Percentiles rank a stretch among this genome's conserved stretches.
These are phyloP conservation scores for Heterocephalus glaber DNA, from an alignment of 2,113 vertebrate species.

Conservation along the genomic window DNA sequence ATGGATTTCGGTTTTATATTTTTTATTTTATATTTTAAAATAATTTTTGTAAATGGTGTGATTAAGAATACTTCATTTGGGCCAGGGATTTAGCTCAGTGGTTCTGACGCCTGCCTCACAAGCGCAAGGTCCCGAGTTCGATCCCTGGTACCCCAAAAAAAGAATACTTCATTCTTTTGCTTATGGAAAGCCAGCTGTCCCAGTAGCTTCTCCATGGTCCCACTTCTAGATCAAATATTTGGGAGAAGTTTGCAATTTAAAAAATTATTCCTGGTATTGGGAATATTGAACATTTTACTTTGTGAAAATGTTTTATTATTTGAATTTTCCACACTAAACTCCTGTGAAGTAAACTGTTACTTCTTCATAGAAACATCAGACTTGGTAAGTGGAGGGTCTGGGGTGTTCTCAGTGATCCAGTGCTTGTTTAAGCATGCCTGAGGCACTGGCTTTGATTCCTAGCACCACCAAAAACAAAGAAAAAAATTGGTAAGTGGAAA, in stretches of 20 bases:
- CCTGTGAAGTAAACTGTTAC: background rate
- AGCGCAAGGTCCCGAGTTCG: too few species aligned
- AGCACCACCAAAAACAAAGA: background rate
- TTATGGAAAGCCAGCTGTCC: background rate
- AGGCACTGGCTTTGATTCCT: background rate
- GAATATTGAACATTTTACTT: conserved; percentile 15
- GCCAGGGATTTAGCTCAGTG: too few species aligned
- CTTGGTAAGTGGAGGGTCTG: background rate
- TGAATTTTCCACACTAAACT: conserved; percentile 19
- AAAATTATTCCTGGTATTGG: background rate
- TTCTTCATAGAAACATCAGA: conserved; percentile 35
- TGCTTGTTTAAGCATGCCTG: background rate
- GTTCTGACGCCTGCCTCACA: too few species aligned
- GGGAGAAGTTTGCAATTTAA: background rate
- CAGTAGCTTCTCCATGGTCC: background rate
- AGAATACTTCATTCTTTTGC: background rate
- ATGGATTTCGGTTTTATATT: background rate
- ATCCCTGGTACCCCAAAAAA: too few species aligned
- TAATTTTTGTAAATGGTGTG: background rate
- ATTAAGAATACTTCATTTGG: background rate
- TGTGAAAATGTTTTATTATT: background rate
- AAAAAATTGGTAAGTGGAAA: background rate
- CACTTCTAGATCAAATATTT: background rate
- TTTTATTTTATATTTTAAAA: background rate
- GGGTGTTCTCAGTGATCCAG: background rate